phyloP scores from a whole-genome alignment of 2,888 invertebrate species.

The Conistra vaccinii region DNA sequence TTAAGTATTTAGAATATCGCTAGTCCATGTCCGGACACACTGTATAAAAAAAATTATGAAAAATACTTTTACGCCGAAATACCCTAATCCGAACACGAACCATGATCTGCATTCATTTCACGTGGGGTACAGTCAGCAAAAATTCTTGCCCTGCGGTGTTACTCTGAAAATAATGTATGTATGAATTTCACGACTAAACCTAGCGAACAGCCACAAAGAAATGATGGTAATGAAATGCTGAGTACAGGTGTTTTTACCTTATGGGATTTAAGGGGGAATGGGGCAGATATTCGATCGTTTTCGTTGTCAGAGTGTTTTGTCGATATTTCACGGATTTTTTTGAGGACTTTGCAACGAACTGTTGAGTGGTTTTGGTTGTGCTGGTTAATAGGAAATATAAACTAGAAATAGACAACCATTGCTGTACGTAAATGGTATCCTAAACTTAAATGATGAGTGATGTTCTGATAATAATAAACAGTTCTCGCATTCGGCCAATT shows the following conservation, averaged over 20 bases:
- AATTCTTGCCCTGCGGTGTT: constrained; percentile 66
- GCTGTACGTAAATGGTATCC: neutral
- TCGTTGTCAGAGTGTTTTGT: neutral
- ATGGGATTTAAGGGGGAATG: neutral
- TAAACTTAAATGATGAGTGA: neutral
- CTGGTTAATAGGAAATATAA: neutral
- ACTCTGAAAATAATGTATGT: constrained; percentile 55
- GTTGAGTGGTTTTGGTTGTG: neutral
- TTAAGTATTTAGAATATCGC: too few relatives aligned
- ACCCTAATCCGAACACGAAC: constrained; percentile 61
- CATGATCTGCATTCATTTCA: constrained; percentile 72
- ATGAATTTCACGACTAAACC: constrained; percentile 59
- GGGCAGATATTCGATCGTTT: constrained; percentile 6
- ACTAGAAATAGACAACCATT: neutral
- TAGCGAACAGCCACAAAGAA: constrained; percentile 15
- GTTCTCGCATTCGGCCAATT: neutral
- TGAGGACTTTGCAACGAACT: neutral
- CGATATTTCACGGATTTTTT: neutral
- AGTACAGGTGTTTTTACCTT: constrained; percentile 24
- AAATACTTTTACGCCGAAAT: constrained; percentile 14
- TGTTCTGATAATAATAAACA: neutral
- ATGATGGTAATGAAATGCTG: constrained; percentile 31
- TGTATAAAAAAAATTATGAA: too few relatives aligned
- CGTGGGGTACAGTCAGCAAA: constrained; percentile 74
- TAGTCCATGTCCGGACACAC: too few relatives aligned